These are phyloP conservation scores for Leptinotarsa juncta DNA, from an alignment of 2,888 invertebrate species.

Conservation along the genomic window DNA sequence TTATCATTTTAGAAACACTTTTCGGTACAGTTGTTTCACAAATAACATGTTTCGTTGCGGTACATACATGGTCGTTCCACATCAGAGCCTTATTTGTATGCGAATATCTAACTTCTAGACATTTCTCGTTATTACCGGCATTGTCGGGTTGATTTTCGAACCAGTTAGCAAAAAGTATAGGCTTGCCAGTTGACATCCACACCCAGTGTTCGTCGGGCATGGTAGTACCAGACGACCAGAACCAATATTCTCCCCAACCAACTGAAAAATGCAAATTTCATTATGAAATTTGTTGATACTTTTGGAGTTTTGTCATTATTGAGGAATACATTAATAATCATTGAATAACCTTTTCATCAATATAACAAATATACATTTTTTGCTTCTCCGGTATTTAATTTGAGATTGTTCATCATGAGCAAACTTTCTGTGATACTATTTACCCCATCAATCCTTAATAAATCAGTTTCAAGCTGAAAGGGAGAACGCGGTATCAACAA, in stretches of 20 bases:
- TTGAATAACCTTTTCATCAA: too few relatives aligned
- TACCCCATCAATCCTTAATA: too few relatives aligned
- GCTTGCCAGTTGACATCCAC: slow-evolving; percentile 32
- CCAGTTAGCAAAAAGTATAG: slow-evolving; percentile 30
- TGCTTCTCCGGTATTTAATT: too few relatives aligned
- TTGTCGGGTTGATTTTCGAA: slow-evolving; percentile 30
- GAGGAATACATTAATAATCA: too few relatives aligned
- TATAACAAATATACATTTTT: too few relatives aligned
- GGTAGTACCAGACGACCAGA: slow-evolving; percentile 33
- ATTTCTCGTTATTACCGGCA: slow-evolving; percentile 27
- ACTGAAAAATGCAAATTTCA: slow-evolving; percentile 21
- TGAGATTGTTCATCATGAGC: too few relatives aligned
- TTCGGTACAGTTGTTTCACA: slow-evolving; percentile 28
- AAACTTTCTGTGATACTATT: too few relatives aligned
- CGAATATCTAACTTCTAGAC: slow-evolving; percentile 27
- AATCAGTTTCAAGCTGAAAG: too few relatives aligned
- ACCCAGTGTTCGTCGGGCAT: slow-evolving; percentile 28
- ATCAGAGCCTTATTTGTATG: slow-evolving; percentile 14
- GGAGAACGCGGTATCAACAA: too few relatives aligned
- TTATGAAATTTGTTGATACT: too few relatives aligned
- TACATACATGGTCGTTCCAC: slow-evolving; percentile 31
- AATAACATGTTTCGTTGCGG: slow-evolving; percentile 23
- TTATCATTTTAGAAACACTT: slow-evolving; percentile 13
- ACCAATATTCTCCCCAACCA: slow-evolving; percentile 21
- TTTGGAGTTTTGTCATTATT: too few relatives aligned